A percentile compares a stretch with the other conserved stretches of the same genome.
Conservation (phyloP, 2,113 vertebrate genomes). For the Agapornis roseicollis region DNA sequence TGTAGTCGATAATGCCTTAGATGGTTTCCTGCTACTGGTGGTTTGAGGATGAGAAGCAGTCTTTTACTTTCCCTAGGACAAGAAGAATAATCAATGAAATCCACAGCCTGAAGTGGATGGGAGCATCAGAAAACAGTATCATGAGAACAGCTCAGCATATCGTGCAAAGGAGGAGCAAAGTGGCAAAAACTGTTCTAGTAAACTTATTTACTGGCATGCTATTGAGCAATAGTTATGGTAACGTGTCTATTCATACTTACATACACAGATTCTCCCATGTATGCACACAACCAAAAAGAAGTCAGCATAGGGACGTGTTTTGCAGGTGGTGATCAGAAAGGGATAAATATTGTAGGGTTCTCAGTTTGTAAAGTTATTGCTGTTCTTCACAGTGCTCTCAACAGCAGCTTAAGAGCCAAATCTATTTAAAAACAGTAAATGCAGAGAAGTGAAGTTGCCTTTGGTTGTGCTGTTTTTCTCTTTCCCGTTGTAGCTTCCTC, state of each 20-base stretch:
- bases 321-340: background rate
- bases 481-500: constrained; percentile 66
- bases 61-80: background rate
- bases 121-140: background rate
- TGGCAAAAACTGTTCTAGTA: background rate
- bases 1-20: background rate
- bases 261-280: background rate
- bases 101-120: background rate
- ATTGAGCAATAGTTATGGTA: constrained; percentile 38
- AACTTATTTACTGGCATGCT: constrained; percentile 33
- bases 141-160: background rate
- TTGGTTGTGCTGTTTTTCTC: constrained; percentile 58
- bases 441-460: constrained; percentile 64
- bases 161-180: background rate
- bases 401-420: constrained; percentile 14
- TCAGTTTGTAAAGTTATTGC: background rate
- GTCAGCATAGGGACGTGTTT: background rate
- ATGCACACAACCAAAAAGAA: background rate
- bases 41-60: background rate
- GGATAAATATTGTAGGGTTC: background rate
- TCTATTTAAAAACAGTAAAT: constrained; percentile 66
- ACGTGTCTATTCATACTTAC: background rate
- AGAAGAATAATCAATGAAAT: background rate
- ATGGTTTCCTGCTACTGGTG: background rate
- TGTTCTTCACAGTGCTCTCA: background rate